Evolutionary conservation across 2,888 invertebrate species (phyloP).

Genomic region (Eilema caniola): DNA sequence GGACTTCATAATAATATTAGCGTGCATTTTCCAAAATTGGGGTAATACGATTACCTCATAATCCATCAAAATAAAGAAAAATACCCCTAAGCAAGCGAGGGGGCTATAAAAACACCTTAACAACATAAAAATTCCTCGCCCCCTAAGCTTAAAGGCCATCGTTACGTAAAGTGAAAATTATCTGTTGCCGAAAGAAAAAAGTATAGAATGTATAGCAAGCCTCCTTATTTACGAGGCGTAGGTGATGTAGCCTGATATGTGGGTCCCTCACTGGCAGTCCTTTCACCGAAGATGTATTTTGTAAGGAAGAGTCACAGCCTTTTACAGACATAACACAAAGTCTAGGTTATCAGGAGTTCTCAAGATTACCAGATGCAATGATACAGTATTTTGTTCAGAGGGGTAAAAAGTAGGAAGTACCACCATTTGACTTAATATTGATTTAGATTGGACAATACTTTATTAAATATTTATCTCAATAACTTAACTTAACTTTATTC

Average conservation of each 20-base stretch:
- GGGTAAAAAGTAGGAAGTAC: too few relatives aligned
- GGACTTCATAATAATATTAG: not conserved
- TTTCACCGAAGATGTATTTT: conserved; percentile 31
- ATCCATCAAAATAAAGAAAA: conserved; percentile 24
- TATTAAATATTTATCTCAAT: too few relatives aligned
- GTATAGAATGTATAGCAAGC: conserved; percentile 23
- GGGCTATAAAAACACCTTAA: conserved; percentile 20
- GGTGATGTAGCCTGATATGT: conserved; percentile 39
- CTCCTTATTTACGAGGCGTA: conserved; percentile 36
- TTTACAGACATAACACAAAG: too few relatives aligned
- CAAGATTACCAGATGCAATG: not conserved
- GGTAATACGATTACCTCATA: conserved; percentile 18
- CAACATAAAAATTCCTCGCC: conserved; percentile 16
- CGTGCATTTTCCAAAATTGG: not conserved
- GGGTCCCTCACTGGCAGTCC: conserved; percentile 43
- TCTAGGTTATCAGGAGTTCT: too few relatives aligned
- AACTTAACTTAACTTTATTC: too few relatives aligned
- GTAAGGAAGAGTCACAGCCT: not conserved
- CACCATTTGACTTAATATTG: too few relatives aligned
- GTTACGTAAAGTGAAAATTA: conserved; percentile 44
- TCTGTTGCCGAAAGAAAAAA: conserved; percentile 31
- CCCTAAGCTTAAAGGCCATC: conserved; percentile 29
- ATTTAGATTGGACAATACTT: too few relatives aligned
- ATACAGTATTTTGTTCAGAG: too few relatives aligned
- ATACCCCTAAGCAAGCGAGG: conserved; percentile 14